Base-by-base conservation (phyloP, 2,113 vertebrate species). In the Centropus bengalensis region DNA sequence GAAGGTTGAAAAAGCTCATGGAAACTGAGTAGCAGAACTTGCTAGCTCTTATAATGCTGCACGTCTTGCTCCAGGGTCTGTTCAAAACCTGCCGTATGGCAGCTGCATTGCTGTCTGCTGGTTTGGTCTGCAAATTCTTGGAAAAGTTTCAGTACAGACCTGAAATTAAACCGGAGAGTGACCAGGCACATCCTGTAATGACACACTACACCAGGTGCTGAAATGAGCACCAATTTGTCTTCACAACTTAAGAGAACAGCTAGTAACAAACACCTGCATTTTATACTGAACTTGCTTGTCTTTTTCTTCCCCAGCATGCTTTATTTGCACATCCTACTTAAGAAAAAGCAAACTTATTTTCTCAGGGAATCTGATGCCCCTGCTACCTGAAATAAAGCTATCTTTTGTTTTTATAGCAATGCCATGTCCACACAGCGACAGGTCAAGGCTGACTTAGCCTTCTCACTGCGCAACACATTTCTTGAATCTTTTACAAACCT, bases 41-140 rank as follows among this genome's bases (percentile, higher is more conserved):
- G 0, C 40, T 58, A 16, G 45, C 68, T 64, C 54, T 3, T 27
- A 1, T 4, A 33, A 7, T 1, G 12, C 52, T n/a, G 62, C 28
- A 2, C 14, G 51, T 67, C 78, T 45, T 4, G 3, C 74, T 38
- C 62, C 4, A 63, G 59, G 24, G 63, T 52, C 58, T 14, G n/a
- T 6, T 24, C 84, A 38, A 27, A 44, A 51, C 44, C 77, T 56
- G 80, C 32, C 68, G 8, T 8, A 4, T 4, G 33, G 45, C 56
- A 85, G 71, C 69, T 78, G 8, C 3, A 3, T 0, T 38, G 62
- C 81, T 5, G 14, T 70, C 52, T 8, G 40, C 78, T 44, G 32
- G 14, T 40, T 75, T 23, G 1, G 18, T 23, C 49, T 55, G 47
- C 22, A 36, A 26, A 40, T 10, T 8, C n/a, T 44, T 64, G 70